A percentile compares a stretch with the other conserved stretches of the same genome.
These are phyloP conservation scores for Rallus crepitans DNA, from an alignment of 2,797 vertebrate species.

Conservation along the genomic window DNA sequence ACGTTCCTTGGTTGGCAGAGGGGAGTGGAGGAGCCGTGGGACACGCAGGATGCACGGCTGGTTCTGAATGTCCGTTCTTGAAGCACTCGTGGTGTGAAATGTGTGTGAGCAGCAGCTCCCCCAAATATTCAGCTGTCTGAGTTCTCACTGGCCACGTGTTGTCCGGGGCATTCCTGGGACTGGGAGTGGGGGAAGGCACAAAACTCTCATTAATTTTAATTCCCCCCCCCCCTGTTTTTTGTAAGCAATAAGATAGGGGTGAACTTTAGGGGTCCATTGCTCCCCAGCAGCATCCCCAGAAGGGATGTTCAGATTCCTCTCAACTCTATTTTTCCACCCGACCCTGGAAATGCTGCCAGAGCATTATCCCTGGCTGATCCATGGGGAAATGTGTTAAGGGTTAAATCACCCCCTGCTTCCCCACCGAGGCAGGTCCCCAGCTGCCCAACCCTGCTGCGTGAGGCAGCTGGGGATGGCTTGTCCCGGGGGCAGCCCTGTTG, in stretches of 20 bases:
- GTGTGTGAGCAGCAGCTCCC: too few relatives aligned
- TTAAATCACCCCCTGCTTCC: not conserved
- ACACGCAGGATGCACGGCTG: not conserved
- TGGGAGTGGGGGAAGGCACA: not conserved
- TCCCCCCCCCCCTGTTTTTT: rapidly evolving
- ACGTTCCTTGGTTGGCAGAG: rapidly evolving
- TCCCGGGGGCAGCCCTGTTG: not conserved
- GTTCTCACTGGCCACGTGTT: not conserved
- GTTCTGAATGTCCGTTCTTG: not conserved
- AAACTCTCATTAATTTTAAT: rapidly evolving
- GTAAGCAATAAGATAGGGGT: rapidly evolving
- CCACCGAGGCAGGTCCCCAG: not conserved
- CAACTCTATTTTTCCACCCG: rapidly evolving
- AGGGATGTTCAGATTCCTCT: too few relatives aligned
- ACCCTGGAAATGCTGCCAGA: not conserved
- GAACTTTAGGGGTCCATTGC: not conserved
- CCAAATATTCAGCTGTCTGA: not conserved
- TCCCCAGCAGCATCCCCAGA: not conserved
- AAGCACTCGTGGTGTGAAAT: not conserved
- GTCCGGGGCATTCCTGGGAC: not conserved
- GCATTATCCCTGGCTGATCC: not conserved
- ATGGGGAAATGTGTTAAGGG: not conserved
- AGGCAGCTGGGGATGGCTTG: not conserved
- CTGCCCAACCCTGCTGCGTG: not conserved
- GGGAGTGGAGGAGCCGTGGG: not conserved